Base-by-base conservation (phyloP, 2,888 invertebrate genomes). In the Aphidoletes aphidimyza region DNA sequence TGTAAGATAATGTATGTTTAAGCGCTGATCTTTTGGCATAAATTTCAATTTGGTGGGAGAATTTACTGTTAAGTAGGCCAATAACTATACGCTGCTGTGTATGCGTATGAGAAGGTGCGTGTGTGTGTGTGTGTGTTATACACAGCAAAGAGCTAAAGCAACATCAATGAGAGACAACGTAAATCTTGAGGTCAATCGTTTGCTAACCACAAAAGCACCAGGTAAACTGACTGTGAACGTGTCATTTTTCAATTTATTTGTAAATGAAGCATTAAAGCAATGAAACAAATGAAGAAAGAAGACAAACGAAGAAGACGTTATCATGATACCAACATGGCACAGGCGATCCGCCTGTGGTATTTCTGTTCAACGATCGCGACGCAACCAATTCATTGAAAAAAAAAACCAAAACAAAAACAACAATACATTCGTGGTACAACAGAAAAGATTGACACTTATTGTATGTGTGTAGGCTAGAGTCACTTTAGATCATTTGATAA, bases 31-130 rank as follows among this genome's bases (percentile, higher is more conserved):
- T 47, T 54, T 69, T 34, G 69, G 69, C 69, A 34, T 2, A 69
- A 69, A 30, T 69, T 34, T 26, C 26, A 26, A 47, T 3, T 69
- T 69, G 34, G 69, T 30, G 69, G 69, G 69, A 69, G 69, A 69
- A 69, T 69, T 69, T 9, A 11, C 17, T 69, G 69, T 69, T 69
- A 69, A 69, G 69, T 69, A 69, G 69, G 69, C 69, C 69, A 69
- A 30, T n/a, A n/a, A n/a, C n/a, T n/a, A n/a, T n/a, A n/a, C n/a
- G n/a, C n/a, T n/a, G n/a, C n/a, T n/a, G n/a, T n/a, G n/a, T n/a
- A n/a, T n/a, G n/a, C n/a, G n/a, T 54, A 54, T 8, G 54, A 22
- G 3, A 22, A 26, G n/a, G 54, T 54, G 34, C 3, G 22, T 22
- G 22, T 22, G 47, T 17, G 17, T 47, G 47, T 11, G 47, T 17